Evolutionary conservation across 2,113 vertebrate species (phyloP).

Genomic region (Urocitellus parryii): DNA sequence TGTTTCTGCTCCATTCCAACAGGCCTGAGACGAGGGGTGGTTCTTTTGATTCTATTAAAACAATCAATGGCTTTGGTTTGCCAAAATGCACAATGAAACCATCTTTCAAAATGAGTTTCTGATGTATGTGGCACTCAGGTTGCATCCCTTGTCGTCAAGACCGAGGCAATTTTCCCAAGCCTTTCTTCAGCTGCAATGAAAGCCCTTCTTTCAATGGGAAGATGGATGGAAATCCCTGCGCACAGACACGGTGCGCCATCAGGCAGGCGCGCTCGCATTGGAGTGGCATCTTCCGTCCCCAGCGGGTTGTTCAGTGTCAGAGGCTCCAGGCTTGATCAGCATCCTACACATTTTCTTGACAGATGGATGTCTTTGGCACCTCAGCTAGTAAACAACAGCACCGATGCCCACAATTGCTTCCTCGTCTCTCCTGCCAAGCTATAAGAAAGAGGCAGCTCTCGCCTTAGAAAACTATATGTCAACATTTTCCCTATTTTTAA

Average conservation of each 20-base stretch:
- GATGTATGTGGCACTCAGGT: background rate
- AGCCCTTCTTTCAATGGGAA: slow-evolving; percentile 15
- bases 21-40: background rate
- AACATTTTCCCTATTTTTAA: slow-evolving; percentile 1
- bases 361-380: slow-evolving; percentile 71
- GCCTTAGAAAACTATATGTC: background rate
- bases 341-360: slow-evolving; percentile 76
- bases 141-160: slow-evolving; percentile 16
- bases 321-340: slow-evolving; percentile 60
- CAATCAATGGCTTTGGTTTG: background rate
- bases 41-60: slow-evolving; percentile 23
- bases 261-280: background rate
- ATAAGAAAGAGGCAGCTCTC: slow-evolving; percentile 38
- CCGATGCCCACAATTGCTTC: slow-evolving; percentile 32
- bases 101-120: slow-evolving; percentile 44
- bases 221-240: slow-evolving; percentile 46
- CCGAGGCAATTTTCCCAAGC: slow-evolving; percentile 19
- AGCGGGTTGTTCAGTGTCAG: slow-evolving; percentile 17
- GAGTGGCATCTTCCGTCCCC: slow-evolving; percentile 66
- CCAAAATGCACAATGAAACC: slow-evolving; percentile 32
- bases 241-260: background rate
- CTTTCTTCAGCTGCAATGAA: background rate
- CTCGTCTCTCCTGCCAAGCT: slow-evolving; percentile 19
- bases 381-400: slow-evolving; percentile 61
- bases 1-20: background rate